Base-by-base conservation (phyloP, 2,797 vertebrate species). In the Oreochromis grahami region DNA sequence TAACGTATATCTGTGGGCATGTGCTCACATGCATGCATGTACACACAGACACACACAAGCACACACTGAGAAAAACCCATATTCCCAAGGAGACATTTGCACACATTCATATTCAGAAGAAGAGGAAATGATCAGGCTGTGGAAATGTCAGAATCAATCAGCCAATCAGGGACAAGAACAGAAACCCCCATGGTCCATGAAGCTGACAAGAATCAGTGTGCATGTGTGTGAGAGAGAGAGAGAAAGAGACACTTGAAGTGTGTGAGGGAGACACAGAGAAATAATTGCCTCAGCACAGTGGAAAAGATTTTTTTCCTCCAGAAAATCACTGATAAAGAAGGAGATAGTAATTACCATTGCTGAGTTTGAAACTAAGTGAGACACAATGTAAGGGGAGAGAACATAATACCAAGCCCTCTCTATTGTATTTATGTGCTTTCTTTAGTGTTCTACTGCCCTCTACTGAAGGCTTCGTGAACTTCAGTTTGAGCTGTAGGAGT, bases 111-210 rank as follows among this genome's bases (percentile, higher is more conserved):
- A 88, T 89, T 88, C 80, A 80, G 52, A 76, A 86, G 68, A 84
- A 52, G 80, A 81, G 45, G 74, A 87, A 86, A 79, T 86, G 72
- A 85, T 89, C 83, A 77, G 84, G 82, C 82, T 21, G 84, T 68
- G 81, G 86, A 87, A 90, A 91, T 91, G 90, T 90, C 88, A 87
- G 76, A 89, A 89, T 86, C 85, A 91, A 88, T 90, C 85, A 87
- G 77, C 77, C 78, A 83, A 72, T 90, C 84, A 58, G 26, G 19
- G 68, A 81, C 55, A 17, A 76, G 86, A 78, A 79, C 83, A 83
- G 48, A 84, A 88, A 52, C 76, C 81, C 77, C 68, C 50, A 52
- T 77, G 83, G 85, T 87, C 43, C 84, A 29, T 45, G 38, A 52
- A 78, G 76, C 65, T 78, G 74, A 83, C 65, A 51, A 55, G 60